These are phyloP conservation scores for Pandion haliaetus DNA, from an alignment of 2,113 vertebrate species.

Conservation along the genomic window DNA sequence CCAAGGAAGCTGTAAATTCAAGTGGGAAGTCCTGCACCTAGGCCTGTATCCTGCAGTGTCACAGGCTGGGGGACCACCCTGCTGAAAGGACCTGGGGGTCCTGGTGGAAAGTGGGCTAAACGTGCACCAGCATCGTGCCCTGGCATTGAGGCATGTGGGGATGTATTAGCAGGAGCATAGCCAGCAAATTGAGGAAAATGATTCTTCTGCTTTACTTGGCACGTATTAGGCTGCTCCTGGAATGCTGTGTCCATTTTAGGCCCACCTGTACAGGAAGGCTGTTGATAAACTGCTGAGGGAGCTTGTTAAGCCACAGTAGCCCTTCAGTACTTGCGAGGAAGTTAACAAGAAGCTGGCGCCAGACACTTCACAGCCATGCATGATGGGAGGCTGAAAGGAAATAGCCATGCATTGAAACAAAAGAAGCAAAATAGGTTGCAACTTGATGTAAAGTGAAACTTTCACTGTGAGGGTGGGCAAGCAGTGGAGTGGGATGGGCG, in stretches of 20 bases:
- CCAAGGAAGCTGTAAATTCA: background rate
- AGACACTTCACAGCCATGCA: rapidly evolving
- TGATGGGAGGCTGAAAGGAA: background rate
- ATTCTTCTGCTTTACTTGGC: background rate
- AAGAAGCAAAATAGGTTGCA: background rate
- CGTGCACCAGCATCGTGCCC: rapidly evolving
- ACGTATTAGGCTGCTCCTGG: background rate
- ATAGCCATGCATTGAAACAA: background rate
- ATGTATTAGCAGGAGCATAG: background rate
- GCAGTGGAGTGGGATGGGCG: background rate
- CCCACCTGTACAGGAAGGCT: background rate
- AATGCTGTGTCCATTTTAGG: background rate
- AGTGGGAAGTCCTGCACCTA: background rate
- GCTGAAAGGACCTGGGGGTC: background rate
- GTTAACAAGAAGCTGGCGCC: background rate
- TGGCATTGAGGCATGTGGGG: background rate
- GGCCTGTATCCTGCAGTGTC: background rate
- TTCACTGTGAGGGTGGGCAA: background rate
- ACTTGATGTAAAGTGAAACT: background rate
- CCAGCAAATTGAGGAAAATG: background rate
- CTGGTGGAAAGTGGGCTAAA: background rate
- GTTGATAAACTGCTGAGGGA: background rate
- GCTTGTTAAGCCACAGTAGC: background rate
- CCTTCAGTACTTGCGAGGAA: background rate
- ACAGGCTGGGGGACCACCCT: background rate